Evolutionary conservation across 2,888 invertebrate species (phyloP).

Genomic region (Notocelia uddmanniana): DNA sequence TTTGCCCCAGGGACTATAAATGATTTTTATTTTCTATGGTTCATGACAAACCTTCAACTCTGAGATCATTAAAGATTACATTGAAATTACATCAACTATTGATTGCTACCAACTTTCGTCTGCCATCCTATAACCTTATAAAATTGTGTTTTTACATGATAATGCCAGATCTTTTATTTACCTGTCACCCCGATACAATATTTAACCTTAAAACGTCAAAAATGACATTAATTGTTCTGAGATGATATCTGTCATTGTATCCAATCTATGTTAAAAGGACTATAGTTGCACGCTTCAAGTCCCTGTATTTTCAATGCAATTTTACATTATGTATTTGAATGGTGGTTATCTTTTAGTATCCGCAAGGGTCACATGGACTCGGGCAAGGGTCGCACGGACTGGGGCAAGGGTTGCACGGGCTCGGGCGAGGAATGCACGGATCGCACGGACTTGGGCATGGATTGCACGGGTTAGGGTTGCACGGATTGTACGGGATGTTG

Average conservation of each 20-base stretch:
- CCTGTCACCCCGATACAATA: no score
- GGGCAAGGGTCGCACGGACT: not conserved
- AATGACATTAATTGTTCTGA: no score
- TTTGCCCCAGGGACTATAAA: not conserved
- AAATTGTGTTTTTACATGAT: not conserved
- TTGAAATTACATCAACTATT: constrained; percentile 1
- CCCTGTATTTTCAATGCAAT: constrained; percentile 3
- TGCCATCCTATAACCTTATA: not conserved
- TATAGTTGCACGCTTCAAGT: not conserved
- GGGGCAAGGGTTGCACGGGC: constrained; percentile 9
- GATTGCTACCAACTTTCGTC: not conserved
- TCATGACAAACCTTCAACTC: not conserved
- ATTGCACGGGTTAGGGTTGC: not conserved
- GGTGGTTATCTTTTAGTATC: not conserved
- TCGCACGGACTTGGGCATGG: not conserved
- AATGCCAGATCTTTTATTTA: no score
- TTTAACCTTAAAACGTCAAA: no score
- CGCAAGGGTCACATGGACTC: constrained; percentile 22
- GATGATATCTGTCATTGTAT: no score
- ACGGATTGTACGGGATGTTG: not conserved
- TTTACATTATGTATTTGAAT: constrained; percentile 1
- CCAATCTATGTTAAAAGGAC: no score
- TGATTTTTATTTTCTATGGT: no score
- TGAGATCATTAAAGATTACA: constrained; percentile 21
- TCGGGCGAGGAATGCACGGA: not conserved